Evolutionary conservation across 2,113 vertebrate genomes (phyloP), one percentile per base, ranked within the genome.

Genomic region (Corythaixoides concolor): DNA sequence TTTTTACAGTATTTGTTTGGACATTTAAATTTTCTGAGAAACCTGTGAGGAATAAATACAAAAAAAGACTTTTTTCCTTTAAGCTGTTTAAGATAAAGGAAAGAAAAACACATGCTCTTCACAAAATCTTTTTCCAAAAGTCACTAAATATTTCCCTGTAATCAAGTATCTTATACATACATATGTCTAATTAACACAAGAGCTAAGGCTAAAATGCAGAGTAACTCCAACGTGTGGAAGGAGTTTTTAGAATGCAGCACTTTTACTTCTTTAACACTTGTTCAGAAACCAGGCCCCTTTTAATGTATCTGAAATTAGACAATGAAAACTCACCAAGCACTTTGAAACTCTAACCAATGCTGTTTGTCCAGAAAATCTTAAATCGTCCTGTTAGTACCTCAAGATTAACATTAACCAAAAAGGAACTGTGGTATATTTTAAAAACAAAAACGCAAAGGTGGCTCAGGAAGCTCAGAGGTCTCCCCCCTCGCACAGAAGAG

Each of bases 1-100:
- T 22, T 89, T 95, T 87, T 68, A 43, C 63, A 70, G 55, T 27
- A 60, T 91, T 82, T 81, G 50, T 43, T 76, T 74, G 82, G 49
- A 63, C 1, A 12, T 63, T 50, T 73, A 49, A 6, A 63, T 63
- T 70, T 89, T 75, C 49, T 32, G 9, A 76, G 41, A 85, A 28
- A 70, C 11, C 7, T 11, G 3, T 70, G 53, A 70, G 23, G 9
- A 75, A 67, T 77, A 73, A 58, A 22, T 7, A n/a, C 2, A n/a
- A 75, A 45, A 45, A 53, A 35, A 23, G 2, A 32, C 5, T 23
- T 63, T 50, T 76, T 55, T 33, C 69, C 69, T 59, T 83, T 41
- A 66, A 74, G 24, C 39, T 58, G 30, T 64, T 85, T 20, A 66
- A 43, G 43, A 35, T 16, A n/a, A 37, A 24, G 5, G 4, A 43